Evolutionary conservation across 2,113 vertebrate genomes (phyloP).

Genomic region (Tachysurus fulvidraco): DNA sequence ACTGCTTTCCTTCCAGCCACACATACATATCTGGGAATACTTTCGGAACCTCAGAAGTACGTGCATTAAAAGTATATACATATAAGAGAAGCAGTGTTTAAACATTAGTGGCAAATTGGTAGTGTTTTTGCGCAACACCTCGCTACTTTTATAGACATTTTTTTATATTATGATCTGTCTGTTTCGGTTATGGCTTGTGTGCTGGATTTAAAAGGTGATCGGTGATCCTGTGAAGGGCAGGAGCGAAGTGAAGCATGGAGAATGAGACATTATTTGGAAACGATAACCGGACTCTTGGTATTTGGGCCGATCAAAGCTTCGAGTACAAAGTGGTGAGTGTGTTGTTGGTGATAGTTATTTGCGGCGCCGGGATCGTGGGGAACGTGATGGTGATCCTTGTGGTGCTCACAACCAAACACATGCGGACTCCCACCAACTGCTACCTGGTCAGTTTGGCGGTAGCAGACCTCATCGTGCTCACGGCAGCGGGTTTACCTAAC

Average conservation of each 20-base stretch:
- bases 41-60: not conserved
- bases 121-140: not conserved
- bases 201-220: conserved; percentile 1
- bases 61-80: not conserved
- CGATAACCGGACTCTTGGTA: conserved; percentile 77
- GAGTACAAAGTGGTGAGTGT: conserved; percentile 90
- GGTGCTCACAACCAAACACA: conserved; percentile 94
- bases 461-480: conserved; percentile 93
- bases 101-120: too few species aligned
- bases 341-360: conserved; percentile 84
- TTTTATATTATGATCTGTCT: not conserved
- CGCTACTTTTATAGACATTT: not conserved
- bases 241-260: conserved; percentile 64
- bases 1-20: not conserved
- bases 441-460: conserved; percentile 94
- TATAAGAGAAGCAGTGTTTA: not conserved
- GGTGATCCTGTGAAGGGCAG: conserved; percentile 2
- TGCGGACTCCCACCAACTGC: conserved; percentile 98
- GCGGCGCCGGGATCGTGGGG: conserved; percentile 89
- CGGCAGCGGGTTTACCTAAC: conserved; percentile 92
- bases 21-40: not conserved
- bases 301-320: conserved; percentile 73
- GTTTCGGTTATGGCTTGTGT: not conserved
- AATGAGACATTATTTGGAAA: conserved; percentile 74
- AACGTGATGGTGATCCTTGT: conserved; percentile 97